These are phyloP conservation scores for Sebastes hubbsi DNA, from an alignment of 2,797 vertebrate genomes.

Conservation along the genomic window DNA sequence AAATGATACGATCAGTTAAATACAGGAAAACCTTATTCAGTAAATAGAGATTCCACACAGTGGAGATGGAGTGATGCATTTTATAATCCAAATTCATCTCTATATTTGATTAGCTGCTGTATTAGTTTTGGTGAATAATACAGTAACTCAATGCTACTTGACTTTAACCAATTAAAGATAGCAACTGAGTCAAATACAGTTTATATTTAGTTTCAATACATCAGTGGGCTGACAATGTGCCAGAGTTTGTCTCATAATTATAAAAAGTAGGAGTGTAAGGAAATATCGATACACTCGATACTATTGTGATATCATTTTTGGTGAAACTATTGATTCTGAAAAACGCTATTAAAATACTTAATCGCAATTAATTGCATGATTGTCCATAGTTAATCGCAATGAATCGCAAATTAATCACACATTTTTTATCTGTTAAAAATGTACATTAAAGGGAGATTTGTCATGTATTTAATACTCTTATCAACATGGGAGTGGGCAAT, in stretches of 20 bases:
- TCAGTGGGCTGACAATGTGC: background rate
- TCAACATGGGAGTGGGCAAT: no score
- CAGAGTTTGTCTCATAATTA: background rate
- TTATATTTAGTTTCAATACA: background rate
- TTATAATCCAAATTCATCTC: background rate
- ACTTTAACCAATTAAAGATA: background rate
- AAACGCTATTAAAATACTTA: no score
- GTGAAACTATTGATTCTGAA: no score
- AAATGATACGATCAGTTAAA: background rate
- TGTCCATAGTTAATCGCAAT: no score
- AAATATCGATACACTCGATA: no score
- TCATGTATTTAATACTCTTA: no score
- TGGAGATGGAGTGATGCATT: background rate
- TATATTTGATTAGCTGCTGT: background rate
- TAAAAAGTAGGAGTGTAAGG: background rate
- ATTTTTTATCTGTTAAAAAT: no score
- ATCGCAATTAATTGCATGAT: no score
- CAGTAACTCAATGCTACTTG: background rate
- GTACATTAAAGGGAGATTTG: no score
- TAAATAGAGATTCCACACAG: background rate
- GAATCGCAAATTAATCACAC: no score
- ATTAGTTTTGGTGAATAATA: background rate
- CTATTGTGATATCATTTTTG: no score
- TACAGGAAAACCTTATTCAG: background rate
- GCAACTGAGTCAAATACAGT: background rate